Evolutionary conservation across 1,140 invertebrate species (phyloP).

Genomic region (Tigriopus japonicus): DNA sequence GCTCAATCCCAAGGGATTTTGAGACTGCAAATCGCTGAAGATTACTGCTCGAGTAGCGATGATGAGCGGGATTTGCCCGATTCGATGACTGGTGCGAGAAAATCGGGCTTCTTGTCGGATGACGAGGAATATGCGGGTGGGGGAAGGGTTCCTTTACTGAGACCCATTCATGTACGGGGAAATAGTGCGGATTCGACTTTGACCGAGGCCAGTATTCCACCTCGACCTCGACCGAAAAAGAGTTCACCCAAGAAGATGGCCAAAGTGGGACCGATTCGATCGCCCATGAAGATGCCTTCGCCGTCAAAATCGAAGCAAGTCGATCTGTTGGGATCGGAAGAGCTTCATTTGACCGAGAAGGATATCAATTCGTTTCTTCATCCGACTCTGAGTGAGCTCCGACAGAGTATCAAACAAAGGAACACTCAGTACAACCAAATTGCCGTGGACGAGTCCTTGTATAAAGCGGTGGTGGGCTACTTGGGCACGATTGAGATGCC

Average conservation of each 20-base stretch:
- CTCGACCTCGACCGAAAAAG: slow-evolving; percentile 11
- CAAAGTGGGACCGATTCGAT: not conserved
- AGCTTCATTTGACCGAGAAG: slow-evolving; percentile 20
- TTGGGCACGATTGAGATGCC: slow-evolving; percentile 89
- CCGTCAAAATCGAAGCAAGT: slow-evolving; percentile 10
- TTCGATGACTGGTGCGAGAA: slow-evolving; percentile 27
- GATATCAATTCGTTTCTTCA: slow-evolving; percentile 22
- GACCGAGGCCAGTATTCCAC: slow-evolving; percentile 4
- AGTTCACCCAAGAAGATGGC: not conserved
- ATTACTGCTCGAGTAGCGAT: slow-evolving; percentile 54
- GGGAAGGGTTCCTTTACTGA: slow-evolving; percentile 16
- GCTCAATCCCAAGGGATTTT: slow-evolving; percentile 58
- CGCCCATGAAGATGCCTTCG: slow-evolving; percentile 2
- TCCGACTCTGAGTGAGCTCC: slow-evolving; percentile 19
- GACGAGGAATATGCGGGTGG: slow-evolving; percentile 17
- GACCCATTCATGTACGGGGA: slow-evolving; percentile 1
- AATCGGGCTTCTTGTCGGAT: slow-evolving; percentile 22
- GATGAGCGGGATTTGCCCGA: slow-evolving; percentile 38
- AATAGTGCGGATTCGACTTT: slow-evolving; percentile 9
- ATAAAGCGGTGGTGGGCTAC: slow-evolving; percentile 73
- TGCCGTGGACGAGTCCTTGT: slow-evolving; percentile 28
- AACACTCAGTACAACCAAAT: slow-evolving; percentile 3
- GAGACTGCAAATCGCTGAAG: slow-evolving; percentile 63
- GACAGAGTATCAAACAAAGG: slow-evolving; percentile 15
- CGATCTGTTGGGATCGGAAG: slow-evolving; percentile 11